Evolutionary conservation across 2,888 invertebrate species (phyloP).

Genomic region (Entomobrya multifasciata): DNA sequence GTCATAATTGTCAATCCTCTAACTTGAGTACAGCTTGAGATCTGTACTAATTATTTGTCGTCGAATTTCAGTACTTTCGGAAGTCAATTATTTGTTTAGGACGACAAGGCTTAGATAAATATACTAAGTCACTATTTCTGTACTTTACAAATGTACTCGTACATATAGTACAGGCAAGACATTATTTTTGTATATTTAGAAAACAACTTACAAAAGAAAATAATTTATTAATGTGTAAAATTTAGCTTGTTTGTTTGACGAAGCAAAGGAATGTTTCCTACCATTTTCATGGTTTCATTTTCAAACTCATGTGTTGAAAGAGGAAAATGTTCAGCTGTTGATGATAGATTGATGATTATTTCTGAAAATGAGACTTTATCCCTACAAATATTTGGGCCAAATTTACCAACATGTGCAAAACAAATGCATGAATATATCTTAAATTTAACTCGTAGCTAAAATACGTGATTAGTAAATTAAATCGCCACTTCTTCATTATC

Average conservation of each 20-base stretch:
- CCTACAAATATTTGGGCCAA: neutral
- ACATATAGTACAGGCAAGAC: neutral
- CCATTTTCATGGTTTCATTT: neutral
- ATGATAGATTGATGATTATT: conserved; percentile 49
- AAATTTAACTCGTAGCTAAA: too few relatives aligned
- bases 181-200: conserved; percentile 15
- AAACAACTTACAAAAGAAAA: neutral
- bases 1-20: conserved; percentile 42
- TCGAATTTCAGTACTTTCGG: conserved; percentile 41
- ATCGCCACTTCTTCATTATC: too few relatives aligned
- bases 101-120: conserved; percentile 9
- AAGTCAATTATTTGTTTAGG: conserved; percentile 67
- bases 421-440: too few relatives aligned
- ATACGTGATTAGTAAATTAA: too few relatives aligned
- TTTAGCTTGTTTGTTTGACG: conserved; percentile 45
- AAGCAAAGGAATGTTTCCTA: conserved; percentile 15
- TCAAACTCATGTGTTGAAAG: conserved; percentile 19
- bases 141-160: neutral
- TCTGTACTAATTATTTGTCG: conserved; percentile 40
- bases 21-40: too few relatives aligned
- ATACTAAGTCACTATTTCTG: neutral
- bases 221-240: neutral
- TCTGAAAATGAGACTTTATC: too few relatives aligned
- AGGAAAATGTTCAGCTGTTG: conserved; percentile 30
- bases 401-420: neutral